Conservation (phyloP, 2,797 vertebrate genomes). For the Botia kubotai region DNA sequence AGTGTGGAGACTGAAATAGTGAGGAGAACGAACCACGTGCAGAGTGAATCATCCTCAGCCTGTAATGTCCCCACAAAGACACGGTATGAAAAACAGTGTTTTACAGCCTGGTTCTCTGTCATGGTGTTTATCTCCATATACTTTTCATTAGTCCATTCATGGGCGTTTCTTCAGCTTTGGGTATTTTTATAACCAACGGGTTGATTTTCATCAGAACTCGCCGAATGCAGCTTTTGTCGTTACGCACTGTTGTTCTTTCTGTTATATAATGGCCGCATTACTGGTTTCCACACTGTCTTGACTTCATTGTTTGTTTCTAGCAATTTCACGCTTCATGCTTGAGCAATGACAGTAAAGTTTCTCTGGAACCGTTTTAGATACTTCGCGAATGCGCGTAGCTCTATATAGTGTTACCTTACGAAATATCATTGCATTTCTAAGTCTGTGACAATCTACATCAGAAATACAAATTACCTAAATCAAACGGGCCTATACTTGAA, state of each 20-base stretch:
- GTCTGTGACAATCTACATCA: too few relatives aligned
- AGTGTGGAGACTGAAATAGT: slow-evolving; percentile 41
- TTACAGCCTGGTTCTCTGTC: slow-evolving; percentile 23
- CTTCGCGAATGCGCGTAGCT: too few relatives aligned
- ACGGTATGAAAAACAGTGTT: not conserved
- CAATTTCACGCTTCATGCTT: too few relatives aligned
- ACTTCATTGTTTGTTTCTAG: not conserved
- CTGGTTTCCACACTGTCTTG: not conserved
- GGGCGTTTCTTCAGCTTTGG: not conserved
- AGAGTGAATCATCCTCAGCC: slow-evolving; percentile 48
- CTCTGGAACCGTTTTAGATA: too few relatives aligned
- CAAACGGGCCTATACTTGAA: not conserved
- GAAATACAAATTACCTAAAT: too few relatives aligned
- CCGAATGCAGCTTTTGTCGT: not conserved
- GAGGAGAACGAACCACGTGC: slow-evolving; percentile 23
- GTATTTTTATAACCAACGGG: not conserved
- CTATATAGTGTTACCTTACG: too few relatives aligned
- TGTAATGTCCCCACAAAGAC: slow-evolving; percentile 42
- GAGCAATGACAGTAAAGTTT: too few relatives aligned
- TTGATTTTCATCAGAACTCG: not conserved
- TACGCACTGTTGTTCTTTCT: not conserved
- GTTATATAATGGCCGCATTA: not conserved
- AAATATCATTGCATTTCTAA: too few relatives aligned
- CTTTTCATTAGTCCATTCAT: slow-evolving; percentile 1
- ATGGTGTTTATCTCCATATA: slow-evolving; percentile 19